Evolutionary conservation across 53 echinoderm and acorn worm species (phyloP), one percentile per base, ranked within the genome.

Genomic region (Paelopatides confundens): DNA sequence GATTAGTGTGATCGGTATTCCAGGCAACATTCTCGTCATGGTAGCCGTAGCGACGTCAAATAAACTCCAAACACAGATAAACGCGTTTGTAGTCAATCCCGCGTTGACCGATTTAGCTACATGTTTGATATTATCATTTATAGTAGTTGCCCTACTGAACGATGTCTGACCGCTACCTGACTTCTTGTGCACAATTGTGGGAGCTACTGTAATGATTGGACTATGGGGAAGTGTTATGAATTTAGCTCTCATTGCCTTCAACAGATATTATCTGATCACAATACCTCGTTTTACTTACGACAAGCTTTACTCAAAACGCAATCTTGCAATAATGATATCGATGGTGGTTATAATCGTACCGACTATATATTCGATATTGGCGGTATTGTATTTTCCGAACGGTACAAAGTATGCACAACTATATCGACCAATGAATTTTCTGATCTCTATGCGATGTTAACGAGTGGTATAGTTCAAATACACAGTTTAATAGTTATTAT

Each of bases 71-170:
- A 94, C 92, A 11, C 37, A 65, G 24, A 91, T 92, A 23, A 94
- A 94, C 34, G 92, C 67, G n/a, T 94, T 94, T 71, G 92, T 94
- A 32, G 92, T 92, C 50, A 94, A 86, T 62, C 76, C 92, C 2
- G 89, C 92, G 53, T 35, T 82, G 17, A 87, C 94, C 2, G 94
- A 94, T 65, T 82, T 94, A 3, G 62, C 92, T 13, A 67, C 86
- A 2, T 82, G 92, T 32, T 66, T 92, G 35, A 81, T 77, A 14
- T 15, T 89, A 7, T 66, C 86, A 43, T 85, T 89, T 52, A 88
- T 66, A 38, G 81, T 69, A 11, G 63, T 92, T 5, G 92, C 85
- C 9, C 43, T 92, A 49, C 63, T 89, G 18, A 89, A 78, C 31
- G 81, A 92, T 54, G 77, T 35, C 12, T 92, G 92, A 89, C 92